A percentile compares a stretch with the other conserved stretches of the same genome.
These are phyloP conservation scores for Carterocephalus palaemon DNA, from an alignment of 2,888 invertebrate species.

Conservation along the genomic window DNA sequence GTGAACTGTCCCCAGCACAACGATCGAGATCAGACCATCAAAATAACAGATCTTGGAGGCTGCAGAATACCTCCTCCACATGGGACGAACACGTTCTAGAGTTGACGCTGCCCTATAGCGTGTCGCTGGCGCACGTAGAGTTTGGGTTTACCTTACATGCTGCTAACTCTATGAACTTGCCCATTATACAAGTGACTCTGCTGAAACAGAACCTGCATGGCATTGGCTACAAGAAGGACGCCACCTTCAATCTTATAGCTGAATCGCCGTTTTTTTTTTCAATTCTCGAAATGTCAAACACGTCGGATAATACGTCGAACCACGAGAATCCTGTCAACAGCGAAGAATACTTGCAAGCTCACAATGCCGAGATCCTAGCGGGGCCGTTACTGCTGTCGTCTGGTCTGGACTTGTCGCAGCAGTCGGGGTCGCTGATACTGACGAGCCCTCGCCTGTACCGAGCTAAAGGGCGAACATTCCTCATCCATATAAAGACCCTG, in stretches of 20 bases:
- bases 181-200: conserved; percentile 86
- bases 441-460: conserved; percentile 92
- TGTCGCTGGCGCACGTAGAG: conserved; percentile 92
- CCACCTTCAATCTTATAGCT: conserved; percentile 62
- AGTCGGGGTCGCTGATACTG: conserved; percentile 89
- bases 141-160: conserved; percentile 90
- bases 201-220: conserved; percentile 81
- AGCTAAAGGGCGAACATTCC: conserved; percentile 86
- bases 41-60: conserved; percentile 92
- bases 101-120: conserved; percentile 88
- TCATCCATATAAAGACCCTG: conserved; percentile 87
- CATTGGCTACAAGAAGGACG: conserved; percentile 75
- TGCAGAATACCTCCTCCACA: conserved; percentile 92
- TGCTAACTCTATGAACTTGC: conserved; percentile 85
- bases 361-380: conserved; percentile 93
- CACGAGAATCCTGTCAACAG: conserved; percentile 87
- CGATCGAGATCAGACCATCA: conserved; percentile 93
- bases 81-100: conserved; percentile 97
- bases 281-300: conserved; percentile 54
- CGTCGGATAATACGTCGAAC: conserved; percentile 56
- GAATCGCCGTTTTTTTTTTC: conserved; percentile 64
- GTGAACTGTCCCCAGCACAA: conserved; percentile 94
- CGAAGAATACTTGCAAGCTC: conserved; percentile 89
- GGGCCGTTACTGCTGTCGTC: conserved; percentile 91
- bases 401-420: conserved; percentile 90